Evolutionary conservation across 2,888 invertebrate species (phyloP).

Genomic region (Microctonus aethiopoides): DNA sequence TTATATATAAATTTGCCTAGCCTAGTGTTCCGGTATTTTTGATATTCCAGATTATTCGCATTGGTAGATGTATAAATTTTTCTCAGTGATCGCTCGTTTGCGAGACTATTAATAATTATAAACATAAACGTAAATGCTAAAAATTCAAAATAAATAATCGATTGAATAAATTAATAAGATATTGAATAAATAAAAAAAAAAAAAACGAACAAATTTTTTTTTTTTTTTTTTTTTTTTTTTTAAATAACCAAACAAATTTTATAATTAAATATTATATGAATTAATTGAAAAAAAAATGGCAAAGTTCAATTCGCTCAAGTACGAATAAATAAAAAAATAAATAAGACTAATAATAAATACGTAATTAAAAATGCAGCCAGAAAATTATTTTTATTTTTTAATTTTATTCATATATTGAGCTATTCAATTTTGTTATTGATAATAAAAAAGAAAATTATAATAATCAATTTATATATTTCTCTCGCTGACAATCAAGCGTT

Average conservation of each 20-base stretch:
- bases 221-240: too few relatives aligned
- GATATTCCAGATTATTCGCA: slow-evolving; percentile 32
- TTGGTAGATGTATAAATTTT: slow-evolving; percentile 23
- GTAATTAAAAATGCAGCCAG: neutral
- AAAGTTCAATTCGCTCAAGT: too few relatives aligned
- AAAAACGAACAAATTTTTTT: too few relatives aligned
- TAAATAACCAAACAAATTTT: too few relatives aligned
- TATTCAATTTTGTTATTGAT: too few relatives aligned
- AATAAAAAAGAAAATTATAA: too few relatives aligned
- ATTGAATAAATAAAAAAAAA: too few relatives aligned
- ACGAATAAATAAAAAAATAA: neutral
- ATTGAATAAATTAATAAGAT: slow-evolving; percentile 35
- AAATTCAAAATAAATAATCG: neutral
- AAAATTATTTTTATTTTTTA: too few relatives aligned
- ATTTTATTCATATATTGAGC: neutral
- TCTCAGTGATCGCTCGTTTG: slow-evolving; percentile 21
- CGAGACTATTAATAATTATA: slow-evolving; percentile 18
- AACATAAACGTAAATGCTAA: neutral
- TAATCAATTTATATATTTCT: neutral
- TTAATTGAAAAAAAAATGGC: too few relatives aligned
- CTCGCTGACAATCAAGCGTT: slow-evolving; percentile 21
- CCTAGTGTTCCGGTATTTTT: slow-evolving; percentile 33
- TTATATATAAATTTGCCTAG: slow-evolving; percentile 26
- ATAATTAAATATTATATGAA: too few relatives aligned
- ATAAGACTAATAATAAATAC: neutral